Base-by-base conservation (phyloP, 2,888 invertebrate species). In the Lochmaea capreae region DNA sequence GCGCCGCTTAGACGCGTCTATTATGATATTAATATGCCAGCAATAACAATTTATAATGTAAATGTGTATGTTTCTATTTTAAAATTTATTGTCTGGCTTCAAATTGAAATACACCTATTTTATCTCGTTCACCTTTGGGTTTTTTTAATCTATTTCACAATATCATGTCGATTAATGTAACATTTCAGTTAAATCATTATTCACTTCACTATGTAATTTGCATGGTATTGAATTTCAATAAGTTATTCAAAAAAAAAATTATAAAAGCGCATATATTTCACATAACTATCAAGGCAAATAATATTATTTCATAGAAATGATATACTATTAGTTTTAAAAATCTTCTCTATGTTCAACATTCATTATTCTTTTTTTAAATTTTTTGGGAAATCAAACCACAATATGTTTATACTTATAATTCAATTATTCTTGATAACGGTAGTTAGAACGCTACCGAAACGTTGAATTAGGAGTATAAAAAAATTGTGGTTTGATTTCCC, bases 21-120 rank as follows among this genome's bases (percentile, higher is more conserved):
- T 70, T 67, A 73, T 62, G 57, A 70, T 73, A 70, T 67, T 73
- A 70, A 73, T 70, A 62, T 66, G 66, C 46, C 42, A 43, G 69
- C 73, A 73, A 73, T 70, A 70, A 59, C 66, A 73, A 61, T 73
- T 73, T 70, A 73, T 43, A 57, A 62, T 73, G 66, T 66, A 65
- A 62, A 73, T 70, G 63, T 54, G 10, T 52, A 62, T 73, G 68
- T 73, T 65, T 39, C 65, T 69, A 69, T 69, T 68, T 65, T 42
- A 65, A 70, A 42, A 67, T 73, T 73, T 70, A 66, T 73, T 18
- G 65, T 14, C 22, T 10, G 18, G 43, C 49, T 70, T 52, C 46
- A 57, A 70, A 67, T 66, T 52, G 42, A 39, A 54, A 61, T 67
- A 68, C 33, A 52, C 49, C 26, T 59, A 54, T 54, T 67, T 46